Base-by-base conservation (phyloP, 2,797 vertebrate genomes). In the Martes flavigula region DNA sequence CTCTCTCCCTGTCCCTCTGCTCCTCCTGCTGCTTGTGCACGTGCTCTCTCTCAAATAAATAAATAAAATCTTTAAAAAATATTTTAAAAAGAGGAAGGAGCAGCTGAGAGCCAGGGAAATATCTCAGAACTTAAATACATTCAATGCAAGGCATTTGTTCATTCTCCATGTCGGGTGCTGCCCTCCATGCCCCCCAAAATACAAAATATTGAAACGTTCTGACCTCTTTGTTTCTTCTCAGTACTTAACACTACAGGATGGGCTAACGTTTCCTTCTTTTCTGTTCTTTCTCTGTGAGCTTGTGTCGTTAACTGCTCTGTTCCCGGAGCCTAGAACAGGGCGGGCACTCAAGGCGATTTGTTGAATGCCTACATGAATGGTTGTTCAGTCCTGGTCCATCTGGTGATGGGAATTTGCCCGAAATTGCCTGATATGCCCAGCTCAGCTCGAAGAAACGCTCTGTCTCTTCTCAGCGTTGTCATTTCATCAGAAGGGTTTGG, bases 301-400 rank as follows among this genome's bases (percentile, higher is more conserved):
- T 87, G 20, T 90, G 97, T 88, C 75, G 27, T 90, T 85, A 78
- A 56, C 64, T 94, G 60, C 56, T 92, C 21, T 90, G 27, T 64
- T 38, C 62, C 40, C 30, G n/a, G 54, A 68, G 20, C 60, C 75
- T 85, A 95, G 83, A 87, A 90, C 30, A 54, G 64, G 58, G 35
- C 27, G 68, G 75, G 21, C 40, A 87, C 81, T 83, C 17, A 27
- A 11, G 88, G 78, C 32, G 78, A 75, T 88, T 92, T 93, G 17
- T 72, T 73, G 72, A 90, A 40, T 46, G 66, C 17, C 32, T 96
- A 58, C 62, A n/a, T 89, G 75, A 51, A 64, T 46, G 35, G 82
- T 77, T 64, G 82, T 56, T 97, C 79, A 17, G 48, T 97, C n/a
- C 62, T 70, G 30, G 62, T 54, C 5, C 1, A 18, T 54, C 43